Evolutionary conservation across 1,140 invertebrate species (phyloP), one percentile per base, ranked within the genome.

Genomic region (Brachionus manjavacas): DNA sequence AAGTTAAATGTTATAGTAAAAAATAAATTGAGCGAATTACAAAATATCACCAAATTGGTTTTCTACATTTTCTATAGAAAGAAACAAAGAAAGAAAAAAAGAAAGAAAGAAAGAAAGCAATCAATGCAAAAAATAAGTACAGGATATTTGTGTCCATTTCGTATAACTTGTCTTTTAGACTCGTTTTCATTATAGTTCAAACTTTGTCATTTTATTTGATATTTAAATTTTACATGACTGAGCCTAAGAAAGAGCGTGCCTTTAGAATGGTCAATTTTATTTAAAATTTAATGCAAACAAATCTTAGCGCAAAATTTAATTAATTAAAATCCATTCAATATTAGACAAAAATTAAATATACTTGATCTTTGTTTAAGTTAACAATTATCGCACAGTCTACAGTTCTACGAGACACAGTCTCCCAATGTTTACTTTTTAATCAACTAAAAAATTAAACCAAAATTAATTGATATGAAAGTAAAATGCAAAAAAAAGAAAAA

Each of bases 121-220:
- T 68, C 25, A 68, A 68, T 4, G n/a, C 14, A 68, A 12, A 68
- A 68, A 68, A 68, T 60, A 60, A 60, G 52, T 23, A 60, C 52
- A 60, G 52, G 52, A 60, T 25, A 60, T 60, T 60, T 60, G 52
- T 60, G 52, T 60, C 52, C 66, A 39, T 68, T 68, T 31, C 31
- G 66, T 68, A 31, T 39, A 68, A 68, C 66, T 68, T 68, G 66
- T 31, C 25, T 68, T 68, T 68, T 68, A 31, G 31, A 68, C 25
- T 68, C 31, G 4, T 68, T 68, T 25, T 66, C 14, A 23, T 4
- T 31, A 68, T 68, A 31, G 66, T 68, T 68, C 66, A 68, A 68
- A 68, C 31, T 68, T 68, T 68, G 66, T 68, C 25, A 68, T 68
- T 68, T 68, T 68, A 68, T 68, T 68, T 68, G 66, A 39, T 68